Evolutionary conservation across 2,113 vertebrate genomes (phyloP).

Genomic region (Albula glossodonta): DNA sequence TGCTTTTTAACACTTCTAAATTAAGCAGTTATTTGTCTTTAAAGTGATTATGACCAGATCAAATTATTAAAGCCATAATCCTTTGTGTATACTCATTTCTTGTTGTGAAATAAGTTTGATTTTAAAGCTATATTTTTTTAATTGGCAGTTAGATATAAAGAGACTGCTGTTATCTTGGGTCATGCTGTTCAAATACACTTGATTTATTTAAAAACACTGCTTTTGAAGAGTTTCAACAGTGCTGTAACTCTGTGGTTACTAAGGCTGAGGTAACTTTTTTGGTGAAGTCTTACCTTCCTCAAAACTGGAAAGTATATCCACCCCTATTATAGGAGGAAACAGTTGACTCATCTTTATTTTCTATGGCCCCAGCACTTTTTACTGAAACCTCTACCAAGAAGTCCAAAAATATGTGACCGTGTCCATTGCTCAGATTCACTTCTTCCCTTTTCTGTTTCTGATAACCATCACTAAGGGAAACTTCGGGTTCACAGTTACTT

Average conservation of each 20-base stretch:
- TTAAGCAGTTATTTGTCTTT: conserved; percentile 2
- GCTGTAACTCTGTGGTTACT: not conserved
- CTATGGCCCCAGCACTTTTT: conserved; percentile 63
- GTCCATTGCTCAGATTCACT: conserved; percentile 68
- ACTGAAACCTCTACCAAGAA: conserved; percentile 51
- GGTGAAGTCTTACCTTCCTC: conserved; percentile 43
- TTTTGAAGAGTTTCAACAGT: not conserved
- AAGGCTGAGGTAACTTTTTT: not conserved
- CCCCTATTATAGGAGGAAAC: conserved; percentile 49
- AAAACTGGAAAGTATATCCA: conserved; percentile 46
- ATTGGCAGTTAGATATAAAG: not conserved
- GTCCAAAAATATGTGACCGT: conserved; percentile 61
- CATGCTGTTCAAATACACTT: not conserved
- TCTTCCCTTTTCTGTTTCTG: conserved; percentile 79
- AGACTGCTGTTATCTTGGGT: not conserved
- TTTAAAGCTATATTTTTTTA: not conserved
- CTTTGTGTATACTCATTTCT: not conserved
- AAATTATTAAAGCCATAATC: not conserved
- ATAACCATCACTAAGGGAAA: conserved; percentile 73
- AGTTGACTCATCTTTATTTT: conserved; percentile 51
- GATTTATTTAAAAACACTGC: not conserved
- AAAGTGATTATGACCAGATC: not conserved
- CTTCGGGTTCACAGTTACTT: conserved; percentile 11
- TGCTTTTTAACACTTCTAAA: conserved; percentile 47
- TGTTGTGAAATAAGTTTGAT: not conserved